Percentiles rank a stretch among this genome's conserved stretches.
Conservation (phyloP, 2,888 invertebrate genomes). For the Amblyjoppa fuscipennis region DNA sequence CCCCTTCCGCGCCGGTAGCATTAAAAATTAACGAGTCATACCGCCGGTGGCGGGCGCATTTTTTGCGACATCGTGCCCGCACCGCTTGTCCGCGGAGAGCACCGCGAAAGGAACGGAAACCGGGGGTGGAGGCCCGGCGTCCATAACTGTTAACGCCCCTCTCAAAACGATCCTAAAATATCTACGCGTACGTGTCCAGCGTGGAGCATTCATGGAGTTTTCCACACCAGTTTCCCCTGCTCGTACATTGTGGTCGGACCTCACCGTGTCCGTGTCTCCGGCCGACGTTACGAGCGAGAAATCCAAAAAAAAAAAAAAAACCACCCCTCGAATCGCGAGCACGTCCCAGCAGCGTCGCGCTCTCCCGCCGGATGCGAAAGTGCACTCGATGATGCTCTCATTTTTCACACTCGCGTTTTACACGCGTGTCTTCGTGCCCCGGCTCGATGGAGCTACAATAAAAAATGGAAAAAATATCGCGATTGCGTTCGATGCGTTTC, state of each 20-base stretch:
- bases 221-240: background rate
- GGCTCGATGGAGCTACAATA: too few species aligned
- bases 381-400: slow-evolving; percentile 25
- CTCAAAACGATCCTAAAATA: slow-evolving; percentile 23
- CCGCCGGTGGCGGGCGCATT: background rate
- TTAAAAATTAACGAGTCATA: slow-evolving; percentile 74
- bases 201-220: background rate
- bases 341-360: background rate
- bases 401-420: slow-evolving; percentile 26
- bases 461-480: background rate
- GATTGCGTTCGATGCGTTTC: slow-evolving; percentile 30
- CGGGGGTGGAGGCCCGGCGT: background rate
- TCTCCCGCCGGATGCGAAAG: background rate
- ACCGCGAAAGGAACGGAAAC: background rate
- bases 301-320: slow-evolving; percentile 20
- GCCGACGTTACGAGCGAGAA: background rate
- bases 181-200: background rate
- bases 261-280: background rate
- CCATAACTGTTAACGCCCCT: slow-evolving; percentile 36
- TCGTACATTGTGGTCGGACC: background rate
- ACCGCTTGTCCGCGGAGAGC: background rate
- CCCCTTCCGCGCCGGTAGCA: slow-evolving; percentile 42
- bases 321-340: background rate
- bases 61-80: background rate
- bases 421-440: background rate